Evolutionary conservation across 2,888 invertebrate genomes (phyloP), one percentile per base, ranked within the genome.

Genomic region (Caenorhabditis becei): DNA sequence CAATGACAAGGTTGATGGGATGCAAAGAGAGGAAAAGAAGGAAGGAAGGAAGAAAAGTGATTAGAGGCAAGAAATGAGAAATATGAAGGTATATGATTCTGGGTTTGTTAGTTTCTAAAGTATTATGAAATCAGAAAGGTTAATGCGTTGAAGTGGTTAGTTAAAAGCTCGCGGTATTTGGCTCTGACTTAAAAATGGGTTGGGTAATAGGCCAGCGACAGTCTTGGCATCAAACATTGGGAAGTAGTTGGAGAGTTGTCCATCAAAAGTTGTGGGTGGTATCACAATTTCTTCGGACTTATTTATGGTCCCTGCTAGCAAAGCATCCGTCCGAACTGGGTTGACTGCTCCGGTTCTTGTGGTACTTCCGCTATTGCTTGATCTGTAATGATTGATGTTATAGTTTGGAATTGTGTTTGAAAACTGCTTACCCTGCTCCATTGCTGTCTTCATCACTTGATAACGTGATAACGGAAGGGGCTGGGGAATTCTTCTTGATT

Each of bases 391-490:
- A 16, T 47, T 35, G 5, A 44, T 11, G 2, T 41, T 3, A 11
- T 41, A 28, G 23, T 8, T 1, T 1, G 24, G 32, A 32, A 32
- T 10, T 58, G 20, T 23, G 16, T 14, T 16, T 32, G 1, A 2
- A 20, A 20, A 5, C 7, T n/a, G 14, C 59, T 53, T 41, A 79
- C 72, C 79, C 66, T 28, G 79, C 70, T 2, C 66, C 65, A 32
- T 80, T 80, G 47, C 80, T 80, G 37, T 81, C 81, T 23, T 81
- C 81, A 20, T 81, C 81, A 28, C 81, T 81, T 0, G 81, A 81
- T 18, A 80, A n/a, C 0, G 77, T 77, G 14, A 72, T 67, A 7
- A 77, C 77, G 0, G 77, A 77, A 2, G 62, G 66, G 1, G 77
- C 72, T 11, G 77, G 81, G 1, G 81, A 77, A 41, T 65, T 71